Percentiles rank a stretch among this genome's conserved stretches.
Evolutionary conservation across 2,888 invertebrate genomes (phyloP).

Genomic region (Pristionchus japonicus): DNA sequence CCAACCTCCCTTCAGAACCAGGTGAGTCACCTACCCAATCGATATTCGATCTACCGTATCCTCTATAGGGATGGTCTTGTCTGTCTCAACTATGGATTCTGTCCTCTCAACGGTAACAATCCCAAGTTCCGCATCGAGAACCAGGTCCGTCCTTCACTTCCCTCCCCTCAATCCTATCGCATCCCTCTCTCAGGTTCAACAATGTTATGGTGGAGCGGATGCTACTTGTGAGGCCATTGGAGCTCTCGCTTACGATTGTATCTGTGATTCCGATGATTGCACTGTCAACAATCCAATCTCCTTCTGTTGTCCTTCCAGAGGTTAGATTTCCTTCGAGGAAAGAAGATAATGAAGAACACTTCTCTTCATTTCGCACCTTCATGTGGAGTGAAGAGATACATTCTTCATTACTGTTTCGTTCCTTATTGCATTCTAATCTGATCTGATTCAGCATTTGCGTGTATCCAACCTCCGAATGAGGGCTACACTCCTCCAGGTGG

Average conservation of each 20-base stretch:
- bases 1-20: constrained; percentile 73
- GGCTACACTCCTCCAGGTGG: constrained; percentile 74
- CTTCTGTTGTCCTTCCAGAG: constrained; percentile 74
- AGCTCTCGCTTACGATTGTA: constrained; percentile 73
- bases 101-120: constrained; percentile 74
- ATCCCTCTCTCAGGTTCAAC: constrained; percentile 61
- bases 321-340: constrained; percentile 47
- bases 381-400: too few species aligned
- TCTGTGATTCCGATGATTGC: constrained; percentile 74
- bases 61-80: constrained; percentile 58
- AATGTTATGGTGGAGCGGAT: constrained; percentile 73
- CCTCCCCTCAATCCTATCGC: background rate
- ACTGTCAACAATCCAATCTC: constrained; percentile 74
- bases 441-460: constrained; percentile 70
- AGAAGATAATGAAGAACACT: background rate
- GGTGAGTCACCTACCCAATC: constrained; percentile 53
- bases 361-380: too few species aligned
- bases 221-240: constrained; percentile 75
- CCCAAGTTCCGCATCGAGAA: constrained; percentile 75
- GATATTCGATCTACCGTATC: background rate
- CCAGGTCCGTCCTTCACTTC: constrained; percentile 55
- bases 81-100: constrained; percentile 74
- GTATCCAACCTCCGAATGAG: constrained; percentile 74
- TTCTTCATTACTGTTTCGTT: too few species aligned
- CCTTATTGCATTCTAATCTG: too few species aligned